Evolutionary conservation across 2,113 vertebrate species (phyloP), one percentile per base, ranked within the genome.

Genomic region (Callaeas wilsoni): DNA sequence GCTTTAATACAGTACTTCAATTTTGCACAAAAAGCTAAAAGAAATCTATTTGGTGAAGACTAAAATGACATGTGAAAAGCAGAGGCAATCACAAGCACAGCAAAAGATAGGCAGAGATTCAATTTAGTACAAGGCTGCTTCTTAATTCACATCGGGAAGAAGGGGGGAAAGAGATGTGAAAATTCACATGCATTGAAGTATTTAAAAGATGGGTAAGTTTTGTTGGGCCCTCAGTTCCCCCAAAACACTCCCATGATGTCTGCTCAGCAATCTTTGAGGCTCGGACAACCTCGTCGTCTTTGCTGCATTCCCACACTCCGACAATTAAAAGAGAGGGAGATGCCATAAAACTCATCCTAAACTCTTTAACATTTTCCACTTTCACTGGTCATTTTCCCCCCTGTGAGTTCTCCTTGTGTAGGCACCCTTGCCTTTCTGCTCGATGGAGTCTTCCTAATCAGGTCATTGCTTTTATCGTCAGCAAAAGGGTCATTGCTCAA

Each of bases 401-500:
- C 80, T 5, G 4, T 35, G 77, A 94, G 69, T 91, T 86, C 88
- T 93, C 90, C 92, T 90, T 84, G 79, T 26, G 0, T 55, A 81
- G 93, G 86, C 77, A 93, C 63, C 80, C 73, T 97, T 93, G 57
- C 60, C 93, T 94, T 96, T 97, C 77, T 93, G 90, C 91, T 96
- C 84, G 84, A 91, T 84, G 89, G 89, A 97, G 75, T 90, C 75
- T n/a, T 95, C 79, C 87, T 93, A 96, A 97, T 73, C 79, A 95
- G 94, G 90, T 91, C 97, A 97, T 89, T 96, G 96, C 94, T 97
- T 95, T 95, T 91, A 89, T 87, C 25, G 10, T 94, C 96, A 96
- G 90, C 73, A 95, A 87, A 59, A 96, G 92, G 92, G 87, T 87
- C 95, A 95, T 95, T 98, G 97, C 95, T 95, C 94, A 97, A 90